A percentile compares a stretch with the other conserved stretches of the same genome.
These are phyloP conservation scores for Ceratosolen solmsi DNA, from an alignment of 1,140 invertebrate species.

Conservation along the genomic window DNA sequence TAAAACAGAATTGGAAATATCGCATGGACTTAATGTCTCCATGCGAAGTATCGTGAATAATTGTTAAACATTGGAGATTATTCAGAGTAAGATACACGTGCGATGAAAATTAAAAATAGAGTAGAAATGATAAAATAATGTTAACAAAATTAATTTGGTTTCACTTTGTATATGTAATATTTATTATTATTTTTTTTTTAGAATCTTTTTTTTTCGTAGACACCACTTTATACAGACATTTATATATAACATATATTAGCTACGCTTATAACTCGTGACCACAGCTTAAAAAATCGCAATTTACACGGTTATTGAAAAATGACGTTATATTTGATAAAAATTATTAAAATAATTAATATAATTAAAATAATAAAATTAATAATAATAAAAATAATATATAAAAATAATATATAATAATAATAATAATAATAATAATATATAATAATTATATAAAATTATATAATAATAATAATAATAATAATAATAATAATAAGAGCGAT, in stretches of 20 bases:
- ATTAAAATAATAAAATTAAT: neutral
- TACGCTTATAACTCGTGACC: neutral
- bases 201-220: neutral
- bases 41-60: no score
- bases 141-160: no score
- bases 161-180: conserved; percentile 14
- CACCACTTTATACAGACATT: conserved; percentile 33
- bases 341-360: no score
- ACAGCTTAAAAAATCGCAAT: neutral
- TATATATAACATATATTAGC: conserved; percentile 25
- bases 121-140: no score
- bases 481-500: neutral
- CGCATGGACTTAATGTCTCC: no score
- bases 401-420: neutral
- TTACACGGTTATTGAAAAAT: neutral
- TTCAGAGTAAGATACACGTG: no score
- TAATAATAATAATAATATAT: neutral
- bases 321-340: no score
- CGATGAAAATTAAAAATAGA: no score
- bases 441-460: neutral
- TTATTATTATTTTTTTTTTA: conserved; percentile 34
- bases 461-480: neutral
- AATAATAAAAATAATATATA: neutral
- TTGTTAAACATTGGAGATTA: no score
- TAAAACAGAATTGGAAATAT: no score